These are phyloP conservation scores for Callorhinus ursinus DNA, from an alignment of 2,113 vertebrate genomes.

Conservation along the genomic window DNA sequence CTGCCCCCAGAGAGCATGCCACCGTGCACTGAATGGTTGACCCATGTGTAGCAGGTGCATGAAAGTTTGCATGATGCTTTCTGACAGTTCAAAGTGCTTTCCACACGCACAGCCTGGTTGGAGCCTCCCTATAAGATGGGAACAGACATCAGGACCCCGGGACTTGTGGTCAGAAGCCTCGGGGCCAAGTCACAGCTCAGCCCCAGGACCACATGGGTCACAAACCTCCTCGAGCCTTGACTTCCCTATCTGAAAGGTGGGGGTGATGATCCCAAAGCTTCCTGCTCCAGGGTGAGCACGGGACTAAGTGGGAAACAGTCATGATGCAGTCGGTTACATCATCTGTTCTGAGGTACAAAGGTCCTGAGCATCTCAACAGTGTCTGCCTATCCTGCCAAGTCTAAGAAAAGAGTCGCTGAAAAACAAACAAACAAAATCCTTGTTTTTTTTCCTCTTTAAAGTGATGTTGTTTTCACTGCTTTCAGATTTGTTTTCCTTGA, in stretches of 20 bases:
- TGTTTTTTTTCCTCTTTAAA: background rate
- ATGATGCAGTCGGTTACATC: no score
- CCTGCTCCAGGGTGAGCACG: background rate
- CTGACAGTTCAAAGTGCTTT: background rate
- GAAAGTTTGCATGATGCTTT: fast-evolving
- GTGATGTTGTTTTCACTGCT: background rate
- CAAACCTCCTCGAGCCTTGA: background rate
- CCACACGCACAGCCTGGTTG: background rate
- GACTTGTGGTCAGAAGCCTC: fast-evolving
- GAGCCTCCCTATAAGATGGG: background rate
- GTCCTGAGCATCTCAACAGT: background rate
- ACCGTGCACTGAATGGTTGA: fast-evolving
- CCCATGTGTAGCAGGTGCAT: fast-evolving
- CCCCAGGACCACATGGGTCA: fast-evolving
- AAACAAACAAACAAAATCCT: background rate
- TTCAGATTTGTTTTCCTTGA: background rate
- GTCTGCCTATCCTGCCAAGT: background rate
- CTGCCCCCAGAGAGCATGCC: fast-evolving
- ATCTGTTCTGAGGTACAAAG: fast-evolving
- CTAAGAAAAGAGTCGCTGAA: background rate
- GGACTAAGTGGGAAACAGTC: fast-evolving
- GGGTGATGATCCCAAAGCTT: fast-evolving
- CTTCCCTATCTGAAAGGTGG: background rate
- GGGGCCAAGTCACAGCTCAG: background rate
- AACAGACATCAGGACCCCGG: background rate